phyloP scores from a whole-genome alignment of 2,113 vertebrate species.

The Gallinago jamesoni region DNA sequence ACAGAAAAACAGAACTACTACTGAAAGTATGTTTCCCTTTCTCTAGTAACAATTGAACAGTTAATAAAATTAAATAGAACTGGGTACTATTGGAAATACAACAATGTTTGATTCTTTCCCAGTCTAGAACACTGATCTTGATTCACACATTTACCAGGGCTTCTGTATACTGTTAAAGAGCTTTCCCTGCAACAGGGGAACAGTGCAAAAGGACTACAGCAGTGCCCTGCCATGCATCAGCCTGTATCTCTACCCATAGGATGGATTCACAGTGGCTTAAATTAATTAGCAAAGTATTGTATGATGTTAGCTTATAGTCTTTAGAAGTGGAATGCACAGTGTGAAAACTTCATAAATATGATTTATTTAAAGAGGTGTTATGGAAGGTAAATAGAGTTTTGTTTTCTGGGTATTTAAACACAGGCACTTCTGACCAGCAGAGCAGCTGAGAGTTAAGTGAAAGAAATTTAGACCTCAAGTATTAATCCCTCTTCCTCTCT shows the following conservation, averaged over 20 bases:
- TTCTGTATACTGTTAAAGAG: background rate
- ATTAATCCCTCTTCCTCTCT: background rate
- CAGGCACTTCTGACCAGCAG: background rate
- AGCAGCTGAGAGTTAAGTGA: background rate
- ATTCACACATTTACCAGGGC: background rate
- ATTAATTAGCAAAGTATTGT: background rate
- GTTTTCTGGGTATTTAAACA: background rate
- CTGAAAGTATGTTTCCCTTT: background rate
- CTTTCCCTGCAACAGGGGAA: background rate
- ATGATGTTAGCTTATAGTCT: background rate
- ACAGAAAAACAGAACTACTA: background rate
- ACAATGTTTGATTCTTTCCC: background rate
- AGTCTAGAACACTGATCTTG: background rate
- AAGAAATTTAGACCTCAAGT: background rate
- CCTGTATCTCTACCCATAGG: background rate
- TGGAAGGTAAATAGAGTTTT: background rate
- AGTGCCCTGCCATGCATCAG: rapidly evolving
- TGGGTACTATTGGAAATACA: background rate
- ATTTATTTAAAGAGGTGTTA: background rate
- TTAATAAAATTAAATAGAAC: background rate
- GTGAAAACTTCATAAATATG: background rate
- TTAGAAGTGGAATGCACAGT: background rate
- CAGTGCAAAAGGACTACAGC: background rate
- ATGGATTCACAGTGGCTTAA: background rate
- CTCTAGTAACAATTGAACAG: background rate